Conservation (phyloP, 2,797 vertebrate species). For the Sebastes wilsoni region DNA sequence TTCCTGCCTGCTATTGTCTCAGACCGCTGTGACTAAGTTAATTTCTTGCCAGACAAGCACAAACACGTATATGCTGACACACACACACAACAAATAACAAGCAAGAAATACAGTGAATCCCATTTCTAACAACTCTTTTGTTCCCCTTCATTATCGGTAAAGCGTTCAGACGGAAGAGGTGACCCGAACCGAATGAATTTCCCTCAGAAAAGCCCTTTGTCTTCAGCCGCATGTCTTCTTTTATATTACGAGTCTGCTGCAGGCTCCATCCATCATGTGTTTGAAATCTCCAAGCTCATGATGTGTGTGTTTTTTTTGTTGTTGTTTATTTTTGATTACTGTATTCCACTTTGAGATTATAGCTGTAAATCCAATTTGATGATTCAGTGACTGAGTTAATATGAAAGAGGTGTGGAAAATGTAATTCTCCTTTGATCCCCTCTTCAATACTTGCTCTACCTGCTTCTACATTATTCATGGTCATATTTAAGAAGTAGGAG, state of each 20-base stretch:
- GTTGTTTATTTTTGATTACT: constrained; percentile 34
- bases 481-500: constrained; percentile 62
- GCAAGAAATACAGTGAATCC: constrained; percentile 55
- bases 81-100: constrained; percentile 65
- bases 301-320: background rate
- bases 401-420: constrained; percentile 56
- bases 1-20: constrained; percentile 71
- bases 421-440: constrained; percentile 49
- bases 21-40: constrained; percentile 70
- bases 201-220: constrained; percentile 17
- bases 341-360: constrained; percentile 41
- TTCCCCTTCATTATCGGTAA: constrained; percentile 50
- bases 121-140: constrained; percentile 35
- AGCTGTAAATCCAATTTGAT: constrained; percentile 53
- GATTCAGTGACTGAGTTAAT: constrained; percentile 48
- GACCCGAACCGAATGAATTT: constrained; percentile 41
- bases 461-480: constrained; percentile 74
- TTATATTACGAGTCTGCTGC: constrained; percentile 22
- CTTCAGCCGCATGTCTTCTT: constrained; percentile 1
- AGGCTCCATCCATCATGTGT: constrained; percentile 43
- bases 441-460: constrained; percentile 48
- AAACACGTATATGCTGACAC: constrained; percentile 61
- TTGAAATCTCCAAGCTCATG: constrained; percentile 25
- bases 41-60: constrained; percentile 76
- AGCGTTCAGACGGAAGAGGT: constrained; percentile 39